Percentiles rank a stretch among this genome's conserved stretches.
Conservation (phyloP, 2,113 vertebrate genomes). For the Nasalis larvatus region DNA sequence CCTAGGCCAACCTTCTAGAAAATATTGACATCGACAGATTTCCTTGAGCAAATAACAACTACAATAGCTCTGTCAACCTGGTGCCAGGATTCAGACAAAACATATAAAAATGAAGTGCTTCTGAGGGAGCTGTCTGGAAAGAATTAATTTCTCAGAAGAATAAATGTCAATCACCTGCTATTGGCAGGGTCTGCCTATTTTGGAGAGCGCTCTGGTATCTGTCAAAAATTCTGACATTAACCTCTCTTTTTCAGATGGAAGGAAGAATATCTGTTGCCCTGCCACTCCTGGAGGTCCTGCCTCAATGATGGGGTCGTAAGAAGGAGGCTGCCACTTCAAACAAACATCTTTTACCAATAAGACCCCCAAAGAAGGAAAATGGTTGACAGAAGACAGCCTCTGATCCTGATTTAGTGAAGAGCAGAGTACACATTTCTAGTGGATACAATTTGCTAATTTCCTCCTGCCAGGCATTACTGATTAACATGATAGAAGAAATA, state of each 20-base stretch:
- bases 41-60: conserved; percentile 62
- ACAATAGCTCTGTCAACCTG: background rate
- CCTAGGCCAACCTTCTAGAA: background rate
- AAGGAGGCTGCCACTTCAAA: background rate
- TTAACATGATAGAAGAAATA: background rate
- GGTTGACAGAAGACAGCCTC: background rate
- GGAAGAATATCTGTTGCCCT: background rate
- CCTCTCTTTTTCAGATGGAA: background rate
- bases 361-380: background rate
- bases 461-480: background rate
- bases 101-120: conserved; percentile 27
- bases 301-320: background rate
- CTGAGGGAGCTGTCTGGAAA: background rate
- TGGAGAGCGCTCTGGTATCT: background rate
- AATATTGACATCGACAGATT: conserved; percentile 21
- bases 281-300: background rate
- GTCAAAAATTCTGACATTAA: conserved; percentile 15
- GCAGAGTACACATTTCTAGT: background rate
- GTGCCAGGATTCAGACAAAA: conserved; percentile 26
- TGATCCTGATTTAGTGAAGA: background rate
- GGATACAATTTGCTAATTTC: background rate
- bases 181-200: background rate
- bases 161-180: background rate
- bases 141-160: background rate
- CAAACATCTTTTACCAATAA: background rate